Percentiles rank a stretch among this genome's conserved stretches.
Evolutionary conservation across 2,797 vertebrate species (phyloP).

Genomic region (Coreius guichenoti): DNA sequence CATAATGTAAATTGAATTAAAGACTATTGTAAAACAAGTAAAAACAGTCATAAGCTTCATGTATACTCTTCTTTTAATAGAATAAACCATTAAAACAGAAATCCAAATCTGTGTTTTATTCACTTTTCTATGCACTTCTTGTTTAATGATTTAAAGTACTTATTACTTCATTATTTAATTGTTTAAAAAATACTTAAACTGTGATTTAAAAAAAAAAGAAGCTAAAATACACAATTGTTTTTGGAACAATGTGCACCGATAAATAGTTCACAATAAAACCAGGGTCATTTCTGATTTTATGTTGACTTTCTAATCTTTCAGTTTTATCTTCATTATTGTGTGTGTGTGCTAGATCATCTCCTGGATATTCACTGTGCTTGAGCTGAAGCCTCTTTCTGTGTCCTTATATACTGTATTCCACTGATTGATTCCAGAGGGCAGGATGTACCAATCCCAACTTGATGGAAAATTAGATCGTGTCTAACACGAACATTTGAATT

Average conservation of each 20-base stretch:
- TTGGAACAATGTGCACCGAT: background rate
- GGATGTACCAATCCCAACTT: background rate
- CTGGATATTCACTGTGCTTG: background rate
- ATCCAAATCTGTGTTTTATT: background rate
- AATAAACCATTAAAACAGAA: slow-evolving; percentile 1
- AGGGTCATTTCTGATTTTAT: background rate
- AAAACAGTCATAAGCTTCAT: background rate
- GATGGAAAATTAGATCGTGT: background rate
- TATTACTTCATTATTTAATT: background rate
- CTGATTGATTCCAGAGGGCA: background rate
- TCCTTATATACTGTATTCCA: background rate
- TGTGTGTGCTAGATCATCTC: background rate
- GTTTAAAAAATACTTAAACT: background rate
- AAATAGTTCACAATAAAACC: background rate
- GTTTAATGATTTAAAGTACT: background rate
- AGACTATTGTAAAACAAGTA: background rate
- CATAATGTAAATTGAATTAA: slow-evolving; percentile 6
- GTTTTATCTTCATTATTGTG: background rate
- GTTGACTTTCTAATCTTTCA: background rate
- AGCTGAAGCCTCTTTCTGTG: background rate
- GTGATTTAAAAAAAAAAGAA: background rate
- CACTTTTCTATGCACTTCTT: background rate
- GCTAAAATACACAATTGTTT: too few species aligned
- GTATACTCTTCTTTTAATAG: background rate
- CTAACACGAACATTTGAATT: background rate